Evolutionary conservation across 2,888 invertebrate species (phyloP).

Genomic region (Folsomia manolachei): DNA sequence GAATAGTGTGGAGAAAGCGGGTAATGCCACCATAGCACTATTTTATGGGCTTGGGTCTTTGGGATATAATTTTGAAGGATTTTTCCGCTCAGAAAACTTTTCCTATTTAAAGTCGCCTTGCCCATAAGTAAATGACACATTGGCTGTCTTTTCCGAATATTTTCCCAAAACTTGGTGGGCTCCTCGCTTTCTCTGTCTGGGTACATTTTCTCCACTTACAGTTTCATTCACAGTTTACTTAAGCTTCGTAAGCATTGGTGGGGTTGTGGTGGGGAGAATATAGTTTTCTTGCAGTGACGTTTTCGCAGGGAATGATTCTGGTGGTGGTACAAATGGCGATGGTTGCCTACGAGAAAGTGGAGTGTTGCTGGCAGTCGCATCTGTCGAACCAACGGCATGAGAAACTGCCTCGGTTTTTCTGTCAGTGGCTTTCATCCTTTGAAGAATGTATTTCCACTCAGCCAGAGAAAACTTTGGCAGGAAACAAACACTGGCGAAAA

Average conservation of each 20-base stretch:
- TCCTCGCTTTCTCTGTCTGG: neutral
- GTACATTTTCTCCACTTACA: neutral
- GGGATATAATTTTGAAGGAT: constrained; percentile 40
- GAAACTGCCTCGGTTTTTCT: constrained; percentile 4
- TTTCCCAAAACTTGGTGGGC: constrained; percentile 10
- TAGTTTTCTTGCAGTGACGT: neutral
- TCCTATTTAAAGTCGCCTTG: constrained; percentile 34
- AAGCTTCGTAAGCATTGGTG: too few species aligned
- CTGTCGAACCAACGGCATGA: neutral
- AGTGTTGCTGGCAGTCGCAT: neutral
- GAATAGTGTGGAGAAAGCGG: neutral
- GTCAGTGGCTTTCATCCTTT: constrained; percentile 9
- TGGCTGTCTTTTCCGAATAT: constrained; percentile 16
- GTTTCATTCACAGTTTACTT: neutral
- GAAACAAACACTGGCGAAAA: neutral
- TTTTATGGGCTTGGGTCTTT: constrained; percentile 38
- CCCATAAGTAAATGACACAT: constrained; percentile 35
- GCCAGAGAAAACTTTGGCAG: neutral
- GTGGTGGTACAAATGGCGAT: neutral
- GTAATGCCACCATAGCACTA: neutral
- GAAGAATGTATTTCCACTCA: constrained; percentile 15
- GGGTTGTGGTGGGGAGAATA: too few species aligned
- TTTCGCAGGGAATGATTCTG: neutral
- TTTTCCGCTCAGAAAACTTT: constrained; percentile 33
- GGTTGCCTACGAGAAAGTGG: too few species aligned